phyloP scores from a whole-genome alignment of 2,113 vertebrate genomes.

The Notechis scutatus region DNA sequence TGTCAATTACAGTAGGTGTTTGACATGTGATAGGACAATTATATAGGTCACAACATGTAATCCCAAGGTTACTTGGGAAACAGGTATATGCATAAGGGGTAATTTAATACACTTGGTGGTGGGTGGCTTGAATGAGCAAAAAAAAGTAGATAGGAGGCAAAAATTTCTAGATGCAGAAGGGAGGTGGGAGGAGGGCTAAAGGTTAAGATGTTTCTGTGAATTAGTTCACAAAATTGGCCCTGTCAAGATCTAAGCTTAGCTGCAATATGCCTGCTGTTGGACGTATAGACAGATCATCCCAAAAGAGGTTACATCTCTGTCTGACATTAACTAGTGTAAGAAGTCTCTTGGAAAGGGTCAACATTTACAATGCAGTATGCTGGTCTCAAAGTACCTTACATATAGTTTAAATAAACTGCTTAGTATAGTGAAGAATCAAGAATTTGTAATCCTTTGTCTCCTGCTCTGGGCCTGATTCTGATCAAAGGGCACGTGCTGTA shows the following conservation, averaged over 20 bases:
- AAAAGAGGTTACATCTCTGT: background rate
- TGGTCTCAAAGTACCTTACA: background rate
- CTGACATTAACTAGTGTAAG: background rate
- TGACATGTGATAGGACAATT: background rate
- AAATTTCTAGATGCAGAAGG: background rate
- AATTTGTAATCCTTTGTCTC: background rate
- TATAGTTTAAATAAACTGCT: background rate
- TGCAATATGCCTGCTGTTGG: background rate
- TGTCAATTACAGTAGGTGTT: background rate
- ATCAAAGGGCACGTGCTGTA: background rate
- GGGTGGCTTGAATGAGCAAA: background rate
- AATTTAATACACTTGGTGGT: background rate
- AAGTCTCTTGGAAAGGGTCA: background rate
- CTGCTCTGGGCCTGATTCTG: background rate
- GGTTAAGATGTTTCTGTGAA: background rate
- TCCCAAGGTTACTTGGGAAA: background rate
- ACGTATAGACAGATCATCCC: background rate
- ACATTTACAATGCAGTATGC: background rate
- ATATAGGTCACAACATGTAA: background rate
- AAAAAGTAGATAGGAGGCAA: background rate
- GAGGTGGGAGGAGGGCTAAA: background rate
- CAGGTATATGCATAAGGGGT: background rate
- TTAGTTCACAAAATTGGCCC: background rate
- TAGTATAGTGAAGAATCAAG: background rate
- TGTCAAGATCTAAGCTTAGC: background rate